Conservation (phyloP, 2,113 vertebrate species). For the Falcunculus frontatus region DNA sequence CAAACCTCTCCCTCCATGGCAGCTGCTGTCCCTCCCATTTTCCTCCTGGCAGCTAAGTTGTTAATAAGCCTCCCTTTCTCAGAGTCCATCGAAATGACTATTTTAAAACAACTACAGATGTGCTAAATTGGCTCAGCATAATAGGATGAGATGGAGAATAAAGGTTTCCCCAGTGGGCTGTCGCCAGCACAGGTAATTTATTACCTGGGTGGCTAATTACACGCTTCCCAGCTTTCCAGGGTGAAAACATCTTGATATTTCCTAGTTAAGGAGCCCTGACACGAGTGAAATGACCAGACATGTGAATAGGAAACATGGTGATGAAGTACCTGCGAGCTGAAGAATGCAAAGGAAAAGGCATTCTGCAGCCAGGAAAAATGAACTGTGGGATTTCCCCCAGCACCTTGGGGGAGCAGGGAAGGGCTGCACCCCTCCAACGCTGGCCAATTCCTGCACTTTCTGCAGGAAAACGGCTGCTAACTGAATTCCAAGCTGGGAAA, state of each 20-base stretch:
- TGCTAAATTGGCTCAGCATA: constrained; percentile 68
- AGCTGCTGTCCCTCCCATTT: constrained; percentile 10
- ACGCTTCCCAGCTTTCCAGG: constrained; percentile 53
- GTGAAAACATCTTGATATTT: constrained; percentile 64
- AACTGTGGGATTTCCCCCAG: constrained; percentile 55
- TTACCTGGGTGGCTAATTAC: constrained; percentile 67
- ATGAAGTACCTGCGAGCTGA: constrained; percentile 64
- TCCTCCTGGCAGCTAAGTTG: constrained; percentile 50
- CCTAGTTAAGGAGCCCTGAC: constrained; percentile 56
- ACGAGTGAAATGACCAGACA: constrained; percentile 57
- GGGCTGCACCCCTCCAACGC: constrained; percentile 6
- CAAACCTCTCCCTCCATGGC: not conserved
- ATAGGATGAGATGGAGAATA: constrained; percentile 65
- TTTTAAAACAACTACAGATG: constrained; percentile 69
- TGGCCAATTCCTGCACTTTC: not conserved
- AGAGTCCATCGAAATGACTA: constrained; percentile 55
- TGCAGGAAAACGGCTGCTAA: constrained; percentile 41
- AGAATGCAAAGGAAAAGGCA: constrained; percentile 59
- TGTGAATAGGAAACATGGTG: constrained; percentile 55
- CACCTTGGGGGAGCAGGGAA: constrained; percentile 17
- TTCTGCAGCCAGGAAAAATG: constrained; percentile 67
- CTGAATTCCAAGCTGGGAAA: constrained; percentile 27
- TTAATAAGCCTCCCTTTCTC: constrained; percentile 58
- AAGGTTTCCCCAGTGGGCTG: constrained; percentile 60
- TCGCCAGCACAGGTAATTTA: constrained; percentile 63